Conservation (phyloP, 2,113 vertebrate species). For the Podilymbus podiceps region DNA sequence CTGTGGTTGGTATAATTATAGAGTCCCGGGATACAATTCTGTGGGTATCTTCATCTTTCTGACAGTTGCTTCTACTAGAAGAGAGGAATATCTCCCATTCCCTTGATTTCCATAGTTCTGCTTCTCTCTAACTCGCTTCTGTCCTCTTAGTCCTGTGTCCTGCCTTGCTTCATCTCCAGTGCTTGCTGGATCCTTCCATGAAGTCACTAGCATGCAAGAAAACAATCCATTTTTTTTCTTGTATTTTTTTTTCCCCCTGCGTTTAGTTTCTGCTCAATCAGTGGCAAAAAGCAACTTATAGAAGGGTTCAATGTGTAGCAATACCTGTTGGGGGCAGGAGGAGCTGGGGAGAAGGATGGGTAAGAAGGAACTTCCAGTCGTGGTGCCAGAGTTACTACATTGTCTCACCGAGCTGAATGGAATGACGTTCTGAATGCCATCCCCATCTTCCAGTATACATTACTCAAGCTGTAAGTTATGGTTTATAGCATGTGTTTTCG, state of each 20-base stretch:
- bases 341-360: accelerated
- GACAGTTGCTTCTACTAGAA: background rate
- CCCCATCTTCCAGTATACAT: background rate
- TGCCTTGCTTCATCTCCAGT: background rate
- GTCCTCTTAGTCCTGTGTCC: background rate
- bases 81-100: background rate
- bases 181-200: background rate
- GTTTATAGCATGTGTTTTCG: background rate
- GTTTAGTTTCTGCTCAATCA: background rate
- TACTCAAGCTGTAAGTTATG: background rate
- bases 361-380: background rate
- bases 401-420: background rate
- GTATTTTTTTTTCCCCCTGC: background rate
- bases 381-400: background rate
- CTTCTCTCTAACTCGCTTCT: background rate
- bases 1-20: background rate
- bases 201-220: background rate
- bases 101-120: background rate
- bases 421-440: background rate
- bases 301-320: background rate
- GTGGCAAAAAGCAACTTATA: background rate
- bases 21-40: background rate
- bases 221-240: background rate
- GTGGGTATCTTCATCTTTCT: background rate
- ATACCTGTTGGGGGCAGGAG: background rate